Conservation (phyloP, 1,140 invertebrate species). For the Diorhabda sublineata region DNA sequence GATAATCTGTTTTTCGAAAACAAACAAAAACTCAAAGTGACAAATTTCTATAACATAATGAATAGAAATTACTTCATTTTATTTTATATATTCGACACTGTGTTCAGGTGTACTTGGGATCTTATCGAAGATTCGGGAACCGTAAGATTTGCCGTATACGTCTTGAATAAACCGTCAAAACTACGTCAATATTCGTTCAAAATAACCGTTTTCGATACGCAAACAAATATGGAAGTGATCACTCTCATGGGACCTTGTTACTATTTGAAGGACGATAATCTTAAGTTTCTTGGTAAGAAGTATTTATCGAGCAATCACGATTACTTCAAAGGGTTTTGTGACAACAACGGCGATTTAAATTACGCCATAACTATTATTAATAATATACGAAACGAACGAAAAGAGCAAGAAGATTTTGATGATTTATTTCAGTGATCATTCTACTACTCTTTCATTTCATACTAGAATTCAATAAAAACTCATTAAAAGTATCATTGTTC, state of each 20-base stretch:
- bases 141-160: background rate
- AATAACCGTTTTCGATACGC: background rate
- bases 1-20: background rate
- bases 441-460: too few relatives aligned
- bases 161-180: background rate
- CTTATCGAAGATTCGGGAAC: background rate
- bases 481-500: too few relatives aligned
- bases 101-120: background rate
- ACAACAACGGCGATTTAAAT: background rate
- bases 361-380: background rate
- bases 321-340: background rate
- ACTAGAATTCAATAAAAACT: too few relatives aligned
- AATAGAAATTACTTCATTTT: background rate
- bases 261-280: background rate
- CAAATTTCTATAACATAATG: background rate
- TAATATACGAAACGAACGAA: too few relatives aligned
- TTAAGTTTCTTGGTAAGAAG: background rate
- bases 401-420: too few relatives aligned
- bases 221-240: background rate
- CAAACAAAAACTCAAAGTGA: background rate
- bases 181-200: background rate
- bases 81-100: background rate
- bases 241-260: background rate
- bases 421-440: too few relatives aligned
- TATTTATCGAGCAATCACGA: background rate